Conservation (phyloP, 2,797 vertebrate genomes). For the Sebastes reedi region DNA sequence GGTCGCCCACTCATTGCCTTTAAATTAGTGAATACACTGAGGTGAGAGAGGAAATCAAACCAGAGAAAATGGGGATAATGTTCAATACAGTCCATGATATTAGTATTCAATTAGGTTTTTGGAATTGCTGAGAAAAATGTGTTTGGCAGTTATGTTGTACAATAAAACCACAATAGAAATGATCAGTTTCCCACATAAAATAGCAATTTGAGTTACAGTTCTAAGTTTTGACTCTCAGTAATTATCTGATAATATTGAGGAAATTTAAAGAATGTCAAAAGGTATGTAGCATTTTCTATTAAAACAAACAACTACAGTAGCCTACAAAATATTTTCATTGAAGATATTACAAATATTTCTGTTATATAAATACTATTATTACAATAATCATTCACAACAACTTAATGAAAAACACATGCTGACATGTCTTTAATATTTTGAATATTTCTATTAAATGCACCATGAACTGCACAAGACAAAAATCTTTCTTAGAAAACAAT, state of each 20-base stretch:
- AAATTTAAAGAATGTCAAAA: background rate
- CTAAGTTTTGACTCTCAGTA: background rate
- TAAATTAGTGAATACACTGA: conserved; percentile 26
- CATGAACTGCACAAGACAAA: background rate
- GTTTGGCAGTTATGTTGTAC: background rate
- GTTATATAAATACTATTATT: background rate
- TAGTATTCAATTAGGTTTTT: background rate
- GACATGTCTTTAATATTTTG: background rate
- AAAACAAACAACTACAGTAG: background rate
- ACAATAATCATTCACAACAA: background rate
- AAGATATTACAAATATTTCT: background rate
- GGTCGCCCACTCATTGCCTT: conserved; percentile 11
- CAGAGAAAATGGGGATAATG: conserved; percentile 2
- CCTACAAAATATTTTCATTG: background rate
- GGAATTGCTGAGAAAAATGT: background rate
- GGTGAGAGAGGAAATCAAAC: background rate
- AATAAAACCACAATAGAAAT: background rate
- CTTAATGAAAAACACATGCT: background rate
- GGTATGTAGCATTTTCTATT: background rate
- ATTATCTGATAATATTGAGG: background rate
- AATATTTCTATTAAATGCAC: background rate
- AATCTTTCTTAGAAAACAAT: background rate
- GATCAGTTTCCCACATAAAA: background rate
- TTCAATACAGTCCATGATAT: background rate
- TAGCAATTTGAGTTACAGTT: background rate